phyloP scores from a whole-genome alignment of 2,113 vertebrate species.

The Bucco capensis region DNA sequence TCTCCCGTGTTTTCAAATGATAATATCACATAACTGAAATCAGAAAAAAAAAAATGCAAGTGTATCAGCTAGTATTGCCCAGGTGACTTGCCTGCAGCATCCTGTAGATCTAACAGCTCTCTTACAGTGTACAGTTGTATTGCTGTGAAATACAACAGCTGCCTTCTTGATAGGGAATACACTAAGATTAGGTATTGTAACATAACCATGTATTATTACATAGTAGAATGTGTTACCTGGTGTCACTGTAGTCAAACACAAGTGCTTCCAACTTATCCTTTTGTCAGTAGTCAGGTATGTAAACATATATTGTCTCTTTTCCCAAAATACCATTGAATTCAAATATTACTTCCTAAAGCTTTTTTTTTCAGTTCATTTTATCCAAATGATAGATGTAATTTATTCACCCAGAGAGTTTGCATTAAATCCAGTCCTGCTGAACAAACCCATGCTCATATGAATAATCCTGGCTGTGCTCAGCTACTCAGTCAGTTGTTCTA shows the following conservation, averaged over 20 bases:
- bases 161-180: neutral
- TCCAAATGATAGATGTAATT: neutral
- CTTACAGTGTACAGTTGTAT: neutral
- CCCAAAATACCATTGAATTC: neutral
- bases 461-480: neutral
- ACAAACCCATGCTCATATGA: neutral
- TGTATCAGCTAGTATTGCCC: neutral
- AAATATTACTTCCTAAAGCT: neutral
- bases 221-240: neutral
- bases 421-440: neutral
- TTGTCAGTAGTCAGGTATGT: neutral
- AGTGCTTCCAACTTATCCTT: neutral
- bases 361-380: neutral
- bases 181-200: neutral
- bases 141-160: neutral
- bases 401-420: neutral
- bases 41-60: neutral
- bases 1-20: conserved; percentile 95
- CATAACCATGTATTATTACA: neutral
- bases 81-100: neutral
- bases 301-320: neutral
- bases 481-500: neutral
- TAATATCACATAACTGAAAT: conserved; percentile 91
- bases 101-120: neutral
- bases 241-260: neutral